Evolutionary conservation across 1,140 invertebrate genomes (phyloP).

Genomic region (Calliopsis andreniformis): DNA sequence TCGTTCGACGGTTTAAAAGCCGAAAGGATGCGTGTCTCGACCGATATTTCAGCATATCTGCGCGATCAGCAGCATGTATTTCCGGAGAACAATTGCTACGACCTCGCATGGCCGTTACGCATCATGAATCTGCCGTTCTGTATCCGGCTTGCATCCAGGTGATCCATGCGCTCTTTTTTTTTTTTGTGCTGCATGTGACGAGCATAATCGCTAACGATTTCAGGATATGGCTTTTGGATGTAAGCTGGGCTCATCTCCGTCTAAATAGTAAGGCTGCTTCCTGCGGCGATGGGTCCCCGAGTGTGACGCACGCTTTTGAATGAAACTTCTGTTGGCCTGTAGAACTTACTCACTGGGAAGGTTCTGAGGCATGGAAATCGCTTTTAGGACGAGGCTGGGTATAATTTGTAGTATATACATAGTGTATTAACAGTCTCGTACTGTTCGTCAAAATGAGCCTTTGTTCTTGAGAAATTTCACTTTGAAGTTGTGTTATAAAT

Average conservation of each 20-base stretch:
- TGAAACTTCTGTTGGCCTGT: too few relatives aligned
- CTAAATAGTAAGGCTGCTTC: too few relatives aligned
- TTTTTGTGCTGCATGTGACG: slow-evolving; percentile 30
- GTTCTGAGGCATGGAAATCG: too few relatives aligned
- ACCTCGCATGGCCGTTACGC: slow-evolving; percentile 57
- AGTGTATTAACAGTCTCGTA: too few relatives aligned
- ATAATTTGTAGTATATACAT: too few relatives aligned
- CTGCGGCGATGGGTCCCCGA: too few relatives aligned
- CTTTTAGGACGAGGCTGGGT: too few relatives aligned
- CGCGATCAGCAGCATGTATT: slow-evolving; percentile 52
- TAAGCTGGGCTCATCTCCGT: background rate
- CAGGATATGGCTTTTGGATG: background rate
- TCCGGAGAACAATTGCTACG: slow-evolving; percentile 53
- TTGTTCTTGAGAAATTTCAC: too few relatives aligned
- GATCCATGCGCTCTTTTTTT: slow-evolving; percentile 20
- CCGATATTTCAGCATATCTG: slow-evolving; percentile 50
- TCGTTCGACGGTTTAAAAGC: slow-evolving; percentile 28
- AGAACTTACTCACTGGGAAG: too few relatives aligned
- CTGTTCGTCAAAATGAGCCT: too few relatives aligned
- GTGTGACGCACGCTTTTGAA: too few relatives aligned
- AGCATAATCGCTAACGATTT: slow-evolving; percentile 25
- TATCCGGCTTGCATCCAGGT: slow-evolving; percentile 51
- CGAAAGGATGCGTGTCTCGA: slow-evolving; percentile 34
- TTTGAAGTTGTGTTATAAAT: too few relatives aligned
- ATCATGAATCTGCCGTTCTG: slow-evolving; percentile 54